A percentile compares a stretch with the other conserved stretches of the same genome.
Conservation (phyloP, 2,888 invertebrate genomes). For the Corythucha ciliata region DNA sequence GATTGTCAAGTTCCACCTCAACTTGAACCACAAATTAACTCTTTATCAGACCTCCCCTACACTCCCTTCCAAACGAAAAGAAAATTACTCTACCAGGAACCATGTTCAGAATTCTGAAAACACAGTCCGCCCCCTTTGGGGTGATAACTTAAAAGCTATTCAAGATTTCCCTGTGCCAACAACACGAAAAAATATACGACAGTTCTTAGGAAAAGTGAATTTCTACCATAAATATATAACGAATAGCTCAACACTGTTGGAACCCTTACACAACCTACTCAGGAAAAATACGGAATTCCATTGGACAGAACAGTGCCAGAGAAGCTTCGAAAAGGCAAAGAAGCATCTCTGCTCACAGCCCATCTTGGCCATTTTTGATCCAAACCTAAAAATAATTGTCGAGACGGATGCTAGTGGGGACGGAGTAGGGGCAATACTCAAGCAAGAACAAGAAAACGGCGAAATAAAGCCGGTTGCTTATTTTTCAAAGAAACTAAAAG, state of each 20-base stretch:
- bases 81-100: no score
- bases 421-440: conserved; percentile 34
- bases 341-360: conserved; percentile 34
- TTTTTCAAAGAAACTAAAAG: conserved; percentile 29
- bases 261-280: conserved; percentile 20
- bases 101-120: no score
- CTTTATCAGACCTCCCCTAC: neutral
- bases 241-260: conserved; percentile 5
- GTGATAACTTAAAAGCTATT: conserved; percentile 20
- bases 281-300: conserved; percentile 27
- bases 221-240: conserved; percentile 14
- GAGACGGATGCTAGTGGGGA: conserved; percentile 35
- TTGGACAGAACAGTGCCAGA: conserved; percentile 29
- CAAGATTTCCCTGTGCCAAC: conserved; percentile 16
- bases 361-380: conserved; percentile 35
- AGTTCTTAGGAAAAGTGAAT: conserved; percentile 16
- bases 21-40: conserved; percentile 8
- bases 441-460: conserved; percentile 27
- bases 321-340: conserved; percentile 22
- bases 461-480: conserved; percentile 18
- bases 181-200: conserved; percentile 17
- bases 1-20: no score
- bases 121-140: conserved; percentile 6
- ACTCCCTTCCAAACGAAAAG: neutral
- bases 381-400: conserved; percentile 33